A percentile compares a stretch with the other conserved stretches of the same genome.
Conservation (phyloP, 2,113 vertebrate species). For the Ailuropoda melanoleuca region DNA sequence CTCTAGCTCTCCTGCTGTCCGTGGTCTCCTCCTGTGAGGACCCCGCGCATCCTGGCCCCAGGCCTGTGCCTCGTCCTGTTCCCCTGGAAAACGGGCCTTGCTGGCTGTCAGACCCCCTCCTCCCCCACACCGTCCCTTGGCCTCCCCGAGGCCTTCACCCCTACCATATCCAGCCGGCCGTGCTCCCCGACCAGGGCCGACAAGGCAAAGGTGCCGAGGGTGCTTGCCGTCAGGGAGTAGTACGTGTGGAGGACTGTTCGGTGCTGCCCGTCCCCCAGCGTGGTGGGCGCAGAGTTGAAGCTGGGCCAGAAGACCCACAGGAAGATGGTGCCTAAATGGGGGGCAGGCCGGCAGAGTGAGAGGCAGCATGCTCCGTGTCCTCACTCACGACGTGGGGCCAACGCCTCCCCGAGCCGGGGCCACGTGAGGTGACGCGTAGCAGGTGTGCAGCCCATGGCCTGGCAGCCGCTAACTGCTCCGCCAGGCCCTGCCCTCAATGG, state of each 20-base stretch:
- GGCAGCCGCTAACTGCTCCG: background rate
- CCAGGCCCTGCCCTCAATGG: rapidly evolving
- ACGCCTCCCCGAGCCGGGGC: rapidly evolving
- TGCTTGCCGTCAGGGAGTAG: slow-evolving; percentile 92
- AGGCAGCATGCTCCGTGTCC: background rate
- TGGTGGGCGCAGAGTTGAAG: slow-evolving; percentile 89
- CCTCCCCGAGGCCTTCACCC: background rate
- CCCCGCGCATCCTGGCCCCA: rapidly evolving
- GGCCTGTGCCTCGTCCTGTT: background rate
- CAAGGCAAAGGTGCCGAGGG: slow-evolving; percentile 87
- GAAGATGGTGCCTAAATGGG: slow-evolving; percentile 90
- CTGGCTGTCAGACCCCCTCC: background rate
- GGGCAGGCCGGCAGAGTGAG: background rate
- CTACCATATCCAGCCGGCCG: slow-evolving; percentile 91
- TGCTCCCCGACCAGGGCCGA: slow-evolving; percentile 85
- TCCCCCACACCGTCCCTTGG: background rate
- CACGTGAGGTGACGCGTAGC: rapidly evolving
- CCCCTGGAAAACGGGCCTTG: background rate
- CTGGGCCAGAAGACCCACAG: slow-evolving; percentile 99
- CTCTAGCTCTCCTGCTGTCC: background rate
- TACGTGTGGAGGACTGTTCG: slow-evolving; percentile 93
- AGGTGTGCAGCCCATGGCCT: background rate
- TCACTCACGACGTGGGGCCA: background rate
- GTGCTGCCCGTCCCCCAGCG: slow-evolving; percentile 84
- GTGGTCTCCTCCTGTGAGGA: background rate